Percentiles rank a stretch among this genome's conserved stretches.
Evolutionary conservation across 2,888 invertebrate genomes (phyloP).

Genomic region (Phorcus lineatus): DNA sequence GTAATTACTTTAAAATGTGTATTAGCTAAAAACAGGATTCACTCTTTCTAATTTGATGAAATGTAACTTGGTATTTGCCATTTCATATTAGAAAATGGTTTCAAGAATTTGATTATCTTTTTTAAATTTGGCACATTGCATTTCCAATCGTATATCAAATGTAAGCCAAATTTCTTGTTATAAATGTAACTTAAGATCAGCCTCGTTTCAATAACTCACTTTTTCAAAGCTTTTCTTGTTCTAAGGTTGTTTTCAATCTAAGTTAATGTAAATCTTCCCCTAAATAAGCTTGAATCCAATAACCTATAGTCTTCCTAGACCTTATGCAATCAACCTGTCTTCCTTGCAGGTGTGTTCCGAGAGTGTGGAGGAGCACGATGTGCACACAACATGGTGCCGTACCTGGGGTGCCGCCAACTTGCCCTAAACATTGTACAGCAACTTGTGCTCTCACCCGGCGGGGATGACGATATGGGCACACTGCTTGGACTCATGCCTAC

Average conservation of each 20-base stretch:
- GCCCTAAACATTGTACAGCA: conserved; percentile 81
- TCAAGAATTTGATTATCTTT: no score
- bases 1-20: not conserved
- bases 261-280: no score
- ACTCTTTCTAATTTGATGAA: no score
- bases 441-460: conserved; percentile 84
- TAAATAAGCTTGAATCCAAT: no score
- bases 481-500: conserved; percentile 94
- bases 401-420: conserved; percentile 83
- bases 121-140: not conserved
- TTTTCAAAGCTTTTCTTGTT: no score
- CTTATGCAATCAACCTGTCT: no score
- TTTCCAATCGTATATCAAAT: not conserved
- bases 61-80: no score
- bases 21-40: no score
- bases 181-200: not conserved
- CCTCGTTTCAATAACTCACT: not conserved
- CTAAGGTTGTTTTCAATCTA: no score
- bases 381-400: conserved; percentile 85
- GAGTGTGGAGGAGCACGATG: conserved; percentile 96
- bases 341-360: conserved; percentile 84
- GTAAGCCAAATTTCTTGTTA: not conserved
- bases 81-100: no score
- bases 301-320: no score
- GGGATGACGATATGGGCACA: conserved; percentile 97